Evolutionary conservation across 2,113 vertebrate genomes (phyloP), one percentile per base, ranked within the genome.

Genomic region (Fulmarus glacialis): DNA sequence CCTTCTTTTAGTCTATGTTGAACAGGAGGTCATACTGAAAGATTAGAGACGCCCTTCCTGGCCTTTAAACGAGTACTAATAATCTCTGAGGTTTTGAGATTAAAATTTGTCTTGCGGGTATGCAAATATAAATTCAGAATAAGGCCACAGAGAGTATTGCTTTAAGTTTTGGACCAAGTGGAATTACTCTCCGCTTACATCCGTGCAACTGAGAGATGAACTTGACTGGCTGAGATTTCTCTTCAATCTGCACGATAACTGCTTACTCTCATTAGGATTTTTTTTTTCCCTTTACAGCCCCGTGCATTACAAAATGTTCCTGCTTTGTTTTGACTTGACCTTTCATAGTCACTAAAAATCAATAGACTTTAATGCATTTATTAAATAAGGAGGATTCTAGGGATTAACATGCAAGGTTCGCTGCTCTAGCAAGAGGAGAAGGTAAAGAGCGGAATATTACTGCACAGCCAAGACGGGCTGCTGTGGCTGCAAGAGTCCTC

Each of bases 311-410:
- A 87, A 93, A 94, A 82, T 77, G 59, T 86, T 88, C 63, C 73
- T 66, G n/a, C 91, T 94, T 93, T 93, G 80, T 93, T 96, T 95
- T 93, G 67, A 63, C 73, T 92, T 95, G 87, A 94, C 93, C 94
- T 97, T 97, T 97, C 86, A 47, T 92, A 87, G 73, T 91, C 53
- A 29, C 81, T 92, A 87, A 74, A 96, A 97, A 97, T 97, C 93
- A 87, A 96, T 96, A 87, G 40, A 52, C 63, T 95, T 93, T 82
- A 94, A 97, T 93, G 87, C 95, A 93, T 97, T 92, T 95, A 95
- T 97, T 97, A 96, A 95, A 95, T 94, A 93, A 87, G 52, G 70
- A 96, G 64, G 34, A 85, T 95, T 90, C 34, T 34, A 38, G n/a
- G 80, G 77, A 94, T 96, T 97, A 84, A 70, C 34, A 84, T 94